Evolutionary conservation across 2,888 invertebrate genomes (phyloP), one percentile per base, ranked within the genome.

Genomic region (Dolichopus griseipennis): DNA sequence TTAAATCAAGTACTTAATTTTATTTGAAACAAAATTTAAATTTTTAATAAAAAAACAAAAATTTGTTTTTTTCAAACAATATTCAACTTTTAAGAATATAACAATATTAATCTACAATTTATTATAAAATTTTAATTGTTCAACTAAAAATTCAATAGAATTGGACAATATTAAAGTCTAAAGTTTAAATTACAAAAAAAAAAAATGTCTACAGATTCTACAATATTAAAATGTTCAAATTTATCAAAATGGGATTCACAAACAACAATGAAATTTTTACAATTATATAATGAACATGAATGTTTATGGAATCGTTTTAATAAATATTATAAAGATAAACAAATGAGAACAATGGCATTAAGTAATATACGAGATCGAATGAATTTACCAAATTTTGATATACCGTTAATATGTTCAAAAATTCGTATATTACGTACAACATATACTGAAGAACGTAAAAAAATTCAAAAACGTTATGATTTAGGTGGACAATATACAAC

Each of bases 181-280:
- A n/a, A n/a, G n/a, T n/a, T n/a, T n/a, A 41, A 12, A 41, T 41
- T 41, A 41, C 5, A 41, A 5, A 15, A 41, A 41, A 15, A 41
- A 41, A 41, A 41, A 41, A 27, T 27, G 27, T 27, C 27, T 27
- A 27, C 27, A 27, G 27, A 27, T 27, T 27, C 27, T 27, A 27
- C 27, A 27, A 27, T 27, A 41, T 41, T 41, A 41, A 41, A 41
- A 12, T 15, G 15, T 41, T 27, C 27, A 27, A 27, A 27, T 27
- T 27, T 41, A 9, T 15, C 41, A 33, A 64, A 64, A 64, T 64
- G 64, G 64, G 64, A 64, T 33, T 27, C 27, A 15, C 27, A 27
- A n/a, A 64, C 64, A 33, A 64, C 64, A 33, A 27, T 27, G n/a
- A 64, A 64, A 64, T 64, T 64, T 64, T n/a, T 64, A 33, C 27